Conservation (phyloP, 2,113 vertebrate genomes). For the Carlito syrichta region DNA sequence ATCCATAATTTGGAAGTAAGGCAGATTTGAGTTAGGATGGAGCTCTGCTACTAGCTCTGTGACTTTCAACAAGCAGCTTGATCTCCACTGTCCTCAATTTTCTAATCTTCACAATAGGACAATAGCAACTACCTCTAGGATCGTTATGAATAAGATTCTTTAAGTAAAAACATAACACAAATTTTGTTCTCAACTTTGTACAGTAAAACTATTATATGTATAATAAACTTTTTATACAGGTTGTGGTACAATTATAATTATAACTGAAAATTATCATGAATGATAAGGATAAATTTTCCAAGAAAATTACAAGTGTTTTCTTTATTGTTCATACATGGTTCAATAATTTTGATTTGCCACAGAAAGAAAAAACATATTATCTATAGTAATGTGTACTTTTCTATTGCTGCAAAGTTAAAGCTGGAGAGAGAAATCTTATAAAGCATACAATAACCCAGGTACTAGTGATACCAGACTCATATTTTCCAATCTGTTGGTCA, state of each 20-base stretch:
- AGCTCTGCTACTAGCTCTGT: not conserved
- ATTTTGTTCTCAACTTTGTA: not conserved
- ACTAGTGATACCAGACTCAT: not conserved
- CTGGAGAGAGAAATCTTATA: not conserved
- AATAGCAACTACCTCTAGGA: not conserved
- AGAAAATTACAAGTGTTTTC: not conserved
- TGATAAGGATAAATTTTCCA: not conserved
- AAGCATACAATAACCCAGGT: not conserved
- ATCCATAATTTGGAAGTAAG: not conserved
- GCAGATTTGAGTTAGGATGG: not conserved
- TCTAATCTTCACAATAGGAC: not conserved
- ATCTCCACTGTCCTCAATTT: not conserved
- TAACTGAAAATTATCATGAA: not conserved
- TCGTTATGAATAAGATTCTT: not conserved
- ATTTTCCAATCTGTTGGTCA: not conserved
- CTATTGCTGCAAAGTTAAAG: not conserved
- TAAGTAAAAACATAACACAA: not conserved
- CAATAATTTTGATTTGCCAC: not conserved
- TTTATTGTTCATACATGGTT: not conserved
- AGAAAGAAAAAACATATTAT: not conserved
- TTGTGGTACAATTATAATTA: not conserved
- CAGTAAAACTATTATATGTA: not conserved
- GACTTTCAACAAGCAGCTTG: not conserved
- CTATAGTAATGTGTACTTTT: not conserved
- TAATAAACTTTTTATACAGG: not conserved